phyloP scores from a whole-genome alignment of 2,797 vertebrate species.

The Tapirus indicus region DNA sequence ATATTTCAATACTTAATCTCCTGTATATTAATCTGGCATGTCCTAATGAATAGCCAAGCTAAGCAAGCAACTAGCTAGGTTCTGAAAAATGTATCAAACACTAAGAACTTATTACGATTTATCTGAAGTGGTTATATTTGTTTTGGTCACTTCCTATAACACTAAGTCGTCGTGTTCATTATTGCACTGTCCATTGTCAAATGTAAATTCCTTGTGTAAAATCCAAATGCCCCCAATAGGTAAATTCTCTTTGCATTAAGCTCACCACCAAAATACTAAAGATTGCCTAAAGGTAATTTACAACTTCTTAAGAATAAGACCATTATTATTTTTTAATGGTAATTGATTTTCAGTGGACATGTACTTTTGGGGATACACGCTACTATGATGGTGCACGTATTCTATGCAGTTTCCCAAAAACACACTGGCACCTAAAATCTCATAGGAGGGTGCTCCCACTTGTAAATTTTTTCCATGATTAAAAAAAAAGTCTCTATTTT shows the following conservation, averaged over 20 bases:
- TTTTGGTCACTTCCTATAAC: neutral
- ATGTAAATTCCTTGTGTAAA: neutral
- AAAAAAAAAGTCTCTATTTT: neutral
- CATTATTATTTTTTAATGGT: neutral
- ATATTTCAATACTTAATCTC: slow-evolving; percentile 57
- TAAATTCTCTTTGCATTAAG: neutral
- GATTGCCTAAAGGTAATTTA: neutral
- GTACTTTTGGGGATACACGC: neutral
- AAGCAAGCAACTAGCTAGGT: neutral
- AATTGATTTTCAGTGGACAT: neutral
- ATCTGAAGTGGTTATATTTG: neutral
- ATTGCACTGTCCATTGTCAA: neutral
- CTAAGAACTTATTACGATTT: neutral
- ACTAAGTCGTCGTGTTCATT: neutral
- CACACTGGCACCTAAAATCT: neutral
- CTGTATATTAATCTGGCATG: slow-evolving; percentile 53
- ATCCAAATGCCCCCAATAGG: neutral
- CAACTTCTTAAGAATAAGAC: neutral
- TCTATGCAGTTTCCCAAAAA: neutral
- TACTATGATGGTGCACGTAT: neutral
- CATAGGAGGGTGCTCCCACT: neutral
- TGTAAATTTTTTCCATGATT: neutral
- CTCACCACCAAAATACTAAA: neutral
- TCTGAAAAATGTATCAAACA: neutral
- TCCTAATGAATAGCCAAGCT: slow-evolving; percentile 37